Percentiles rank a stretch among this genome's conserved stretches.
Evolutionary conservation across 2,888 invertebrate genomes (phyloP).

Genomic region (Marronus borbonicus): DNA sequence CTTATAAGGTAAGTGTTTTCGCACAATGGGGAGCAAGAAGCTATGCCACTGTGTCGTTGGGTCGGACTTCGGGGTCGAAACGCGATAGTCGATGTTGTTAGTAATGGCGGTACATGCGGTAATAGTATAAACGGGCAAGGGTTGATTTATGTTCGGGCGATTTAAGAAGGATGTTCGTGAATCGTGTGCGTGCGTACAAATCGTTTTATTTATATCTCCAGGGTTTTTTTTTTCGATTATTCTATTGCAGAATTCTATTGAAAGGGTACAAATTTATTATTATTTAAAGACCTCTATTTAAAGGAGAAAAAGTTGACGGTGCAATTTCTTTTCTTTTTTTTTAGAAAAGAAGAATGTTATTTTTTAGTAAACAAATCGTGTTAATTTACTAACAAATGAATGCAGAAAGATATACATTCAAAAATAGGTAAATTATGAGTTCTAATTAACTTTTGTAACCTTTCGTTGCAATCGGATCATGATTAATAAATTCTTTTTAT

Average conservation of each 20-base stretch:
- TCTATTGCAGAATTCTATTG: slow-evolving; percentile 16
- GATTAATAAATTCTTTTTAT: too few species aligned
- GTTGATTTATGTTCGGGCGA: slow-evolving; percentile 38
- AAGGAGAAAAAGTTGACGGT: too few species aligned
- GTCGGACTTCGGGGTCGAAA: slow-evolving; percentile 6
- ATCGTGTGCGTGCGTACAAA: slow-evolving; percentile 4
- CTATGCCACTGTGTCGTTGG: slow-evolving; percentile 1
- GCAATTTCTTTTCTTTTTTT: too few species aligned
- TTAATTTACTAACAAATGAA: too few species aligned
- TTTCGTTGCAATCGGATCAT: too few species aligned
- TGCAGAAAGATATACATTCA: too few species aligned
- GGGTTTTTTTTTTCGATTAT: slow-evolving; percentile 10
- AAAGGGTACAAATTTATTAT: background rate
- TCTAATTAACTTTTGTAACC: too few species aligned
- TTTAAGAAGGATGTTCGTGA: slow-evolving; percentile 26
- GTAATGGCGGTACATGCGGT: background rate
- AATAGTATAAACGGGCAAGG: slow-evolving; percentile 21
- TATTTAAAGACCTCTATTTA: too few species aligned
- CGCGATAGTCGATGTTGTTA: background rate
- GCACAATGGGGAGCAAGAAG: slow-evolving; percentile 23
- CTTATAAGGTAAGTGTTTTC: slow-evolving; percentile 34
- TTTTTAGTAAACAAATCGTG: too few species aligned
- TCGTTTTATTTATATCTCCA: slow-evolving; percentile 15
- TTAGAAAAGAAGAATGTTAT: too few species aligned
- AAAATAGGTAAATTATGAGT: too few species aligned